These are phyloP conservation scores for Chaetorhynchus papuensis DNA, from an alignment of 2,113 vertebrate species.

Conservation along the genomic window DNA sequence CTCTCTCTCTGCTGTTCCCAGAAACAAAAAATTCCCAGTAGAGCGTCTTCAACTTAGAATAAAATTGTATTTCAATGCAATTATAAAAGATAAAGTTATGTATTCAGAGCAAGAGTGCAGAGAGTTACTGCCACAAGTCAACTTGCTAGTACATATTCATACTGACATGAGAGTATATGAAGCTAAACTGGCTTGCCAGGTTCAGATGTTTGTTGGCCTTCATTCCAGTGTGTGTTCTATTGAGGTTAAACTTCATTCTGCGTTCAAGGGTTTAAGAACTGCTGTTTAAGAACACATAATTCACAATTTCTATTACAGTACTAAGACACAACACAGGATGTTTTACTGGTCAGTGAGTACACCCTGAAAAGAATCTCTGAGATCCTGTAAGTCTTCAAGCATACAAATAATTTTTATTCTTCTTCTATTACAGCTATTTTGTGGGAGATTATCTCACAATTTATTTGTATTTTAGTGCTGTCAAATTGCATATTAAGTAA, in stretches of 20 bases:
- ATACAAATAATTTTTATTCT: not conserved
- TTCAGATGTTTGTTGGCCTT: not conserved
- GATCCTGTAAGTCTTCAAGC: not conserved
- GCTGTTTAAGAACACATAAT: not conserved
- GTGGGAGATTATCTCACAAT: not conserved
- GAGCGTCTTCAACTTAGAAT: not conserved
- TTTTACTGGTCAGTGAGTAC: not conserved
- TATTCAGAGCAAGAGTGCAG: not conserved
- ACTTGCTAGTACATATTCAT: not conserved
- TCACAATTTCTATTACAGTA: not conserved
- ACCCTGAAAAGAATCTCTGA: not conserved
- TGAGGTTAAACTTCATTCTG: not conserved
- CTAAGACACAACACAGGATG: not conserved
- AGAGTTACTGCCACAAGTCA: not conserved
- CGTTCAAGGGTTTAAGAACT: not conserved
- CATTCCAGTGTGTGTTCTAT: not conserved
- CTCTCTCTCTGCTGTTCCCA: not conserved
- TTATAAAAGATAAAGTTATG: not conserved
- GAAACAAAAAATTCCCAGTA: not conserved
- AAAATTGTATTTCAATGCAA: not conserved
- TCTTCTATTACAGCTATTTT: not conserved
- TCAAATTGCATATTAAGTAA: not conserved
- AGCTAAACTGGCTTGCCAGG: not conserved
- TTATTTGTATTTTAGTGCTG: not conserved
- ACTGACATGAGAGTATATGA: not conserved